Base-by-base conservation (phyloP, 2,797 vertebrate genomes). In the Brachymystax lenok region DNA sequence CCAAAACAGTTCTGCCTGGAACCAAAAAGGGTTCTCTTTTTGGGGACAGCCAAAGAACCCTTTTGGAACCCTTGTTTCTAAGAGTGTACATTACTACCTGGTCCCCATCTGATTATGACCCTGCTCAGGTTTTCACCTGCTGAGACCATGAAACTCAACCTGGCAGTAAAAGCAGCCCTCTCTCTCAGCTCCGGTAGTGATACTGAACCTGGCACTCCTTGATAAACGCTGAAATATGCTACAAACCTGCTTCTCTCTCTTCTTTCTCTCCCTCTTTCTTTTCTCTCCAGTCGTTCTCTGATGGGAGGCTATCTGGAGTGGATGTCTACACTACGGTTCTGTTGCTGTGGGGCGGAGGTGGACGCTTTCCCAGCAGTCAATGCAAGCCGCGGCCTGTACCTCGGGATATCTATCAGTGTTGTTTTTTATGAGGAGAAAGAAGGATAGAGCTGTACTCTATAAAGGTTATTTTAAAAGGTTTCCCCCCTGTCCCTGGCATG, bases 401-500 rank as follows among this genome's bases (percentile, higher is more conserved):
- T 83, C 79, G 80, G 77, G 64, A 82, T 78, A 85, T 88, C 80
- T 82, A 81, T 89, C 82, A 75, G 75, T 77, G 84, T 86, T 80
- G 63, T 76, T 46, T 46, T 92, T 90, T 92, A 93, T 77, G 81
- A 90, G 84, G 80, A 87, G 78, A 85, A 83, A 81, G 76, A 83
- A 87, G 84, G 87, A 91, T 88, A 88, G 85, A 93, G 90, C 79
- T 88, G 86, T 89, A 87, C 83, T 91, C 86, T 74, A 91, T 90
- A 90, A 88, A 92, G 86, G 87, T 88, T 90, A 82, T 90, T 93
- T 90, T 83, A 91, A 92, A 92, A 88, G 88, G 81, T 85, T 88
- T 91, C 17, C 52, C 91, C 94, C 91, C 92, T 79, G 76, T 88
- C 85, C 88, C 91, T 73, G 90, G 89, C 91, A 94, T 94, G 93